Base-by-base conservation (phyloP, 2,113 vertebrate species). In the Eulacestoma nigropectus region DNA sequence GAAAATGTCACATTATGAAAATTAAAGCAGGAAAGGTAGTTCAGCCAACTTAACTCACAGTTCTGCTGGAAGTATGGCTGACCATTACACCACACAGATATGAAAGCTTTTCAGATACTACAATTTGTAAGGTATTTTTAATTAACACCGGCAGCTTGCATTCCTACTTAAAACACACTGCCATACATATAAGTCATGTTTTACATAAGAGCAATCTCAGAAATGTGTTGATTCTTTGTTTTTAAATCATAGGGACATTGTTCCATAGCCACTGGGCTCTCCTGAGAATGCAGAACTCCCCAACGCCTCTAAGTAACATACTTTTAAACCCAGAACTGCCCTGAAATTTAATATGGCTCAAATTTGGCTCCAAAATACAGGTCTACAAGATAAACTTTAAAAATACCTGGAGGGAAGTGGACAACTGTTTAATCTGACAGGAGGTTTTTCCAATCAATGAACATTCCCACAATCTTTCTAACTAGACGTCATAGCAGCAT, bases 261-360 rank as follows among this genome's bases (percentile, higher is more conserved):
- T 47, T 39, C 53, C 37, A 76, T 0, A 70, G 79, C 23, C 53
- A 23, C 3, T 49, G 13, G 41, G 29, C 26, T 81, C 33, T 80
- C 56, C 3, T 32, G 25, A 78, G 4, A 5, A 70, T 5, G 27
- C n/a, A 74, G 13, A 85, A 53, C 30, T 65, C 26, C 32, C n/a
- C 26, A 25, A 20, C 0, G 0, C 35, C 37, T 75, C 23, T 23
- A 42, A 84, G 53, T 16, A 82, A 63, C 4, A 16, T 2, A 35
- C 37, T 39, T 64, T 29, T 39, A 72, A 89, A 79, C 16, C 25
- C 60, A 41, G 30, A 83, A 79, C 9, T 18, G 22, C 15, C 76
- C 52, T 67, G 22, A 82, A 80, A 85, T 23, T 26, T 39, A 44
- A 30, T 3, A 81, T 8, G 46, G 69, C 33, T 89, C 44, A 69